Evolutionary conservation across 2,888 invertebrate genomes (phyloP), one percentile per base, ranked within the genome.

Genomic region (Drosophila sordidapex): DNA sequence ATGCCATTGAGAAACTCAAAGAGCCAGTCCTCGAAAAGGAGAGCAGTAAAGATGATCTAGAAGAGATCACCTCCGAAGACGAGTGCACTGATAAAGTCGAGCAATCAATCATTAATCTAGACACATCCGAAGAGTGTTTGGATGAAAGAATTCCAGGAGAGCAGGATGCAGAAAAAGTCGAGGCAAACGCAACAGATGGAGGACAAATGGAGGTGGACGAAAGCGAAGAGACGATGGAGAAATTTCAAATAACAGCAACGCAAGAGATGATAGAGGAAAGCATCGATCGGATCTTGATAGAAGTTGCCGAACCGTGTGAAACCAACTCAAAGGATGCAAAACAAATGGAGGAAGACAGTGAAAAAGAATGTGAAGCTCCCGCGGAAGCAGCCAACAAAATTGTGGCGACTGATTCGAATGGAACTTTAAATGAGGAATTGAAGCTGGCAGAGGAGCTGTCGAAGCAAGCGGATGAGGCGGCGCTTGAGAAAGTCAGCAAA

Each of bases 61-160:
- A 82, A 40, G 74, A 82, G n/a, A 87, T 80, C 69, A 74, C 68
- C 53, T 78, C 77, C 4, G 85, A 86, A 29, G 84, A 86, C 25
- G 81, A 79, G 2, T 59, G 60, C 61, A n/a, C 31, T 46, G 46
- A 63, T 40, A 48, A 54, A 27, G 27, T 46, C 5, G 35, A 49
- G 1, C 25, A 33, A 4, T 2, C 63, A 2, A 40, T 86, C 29
- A 82, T 89, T 29, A 81, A 86, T 57, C 48, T 89, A 13, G 82
- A 86, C 52, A 71, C 86, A 15, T 70, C 73, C 0, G 72, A 78
- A 29, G 88, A 89, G 48, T 51, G 36, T 53, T 13, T 31, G 8
- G 11, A 21, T 15, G 40, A 49, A 35, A 18, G 10, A 15, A 60
- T 0, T 38, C 13, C 49, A 1, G 31, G 68, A 10, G 46, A 68